phyloP scores from a whole-genome alignment of 2,113 vertebrate species.

The Cyanoramphus novaezelandiae region DNA sequence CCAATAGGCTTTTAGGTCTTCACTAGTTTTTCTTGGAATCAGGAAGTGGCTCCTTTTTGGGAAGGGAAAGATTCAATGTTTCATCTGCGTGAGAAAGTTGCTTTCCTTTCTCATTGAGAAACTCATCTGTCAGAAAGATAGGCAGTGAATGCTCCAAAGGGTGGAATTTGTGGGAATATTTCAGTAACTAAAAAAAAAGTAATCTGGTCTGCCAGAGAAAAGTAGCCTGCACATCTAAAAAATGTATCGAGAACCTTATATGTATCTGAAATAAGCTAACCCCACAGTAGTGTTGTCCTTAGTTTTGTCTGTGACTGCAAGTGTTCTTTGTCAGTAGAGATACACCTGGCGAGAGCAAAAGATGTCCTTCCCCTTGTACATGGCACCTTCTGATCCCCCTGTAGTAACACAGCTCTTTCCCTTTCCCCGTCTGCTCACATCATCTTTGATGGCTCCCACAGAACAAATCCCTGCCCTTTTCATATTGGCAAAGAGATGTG shows the following conservation, averaged over 20 bases:
- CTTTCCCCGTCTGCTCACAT: background rate
- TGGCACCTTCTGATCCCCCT: background rate
- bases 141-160: background rate
- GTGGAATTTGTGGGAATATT: background rate
- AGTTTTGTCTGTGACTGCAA: background rate
- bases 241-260: background rate
- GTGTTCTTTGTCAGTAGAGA: background rate
- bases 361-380: rapidly evolving
- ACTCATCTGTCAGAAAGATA: background rate
- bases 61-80: background rate
- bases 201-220: background rate
- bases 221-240: background rate
- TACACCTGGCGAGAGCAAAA: background rate
- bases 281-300: background rate
- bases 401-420: background rate
- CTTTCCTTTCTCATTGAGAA: background rate
- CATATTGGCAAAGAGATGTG: background rate
- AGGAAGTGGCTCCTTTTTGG: background rate
- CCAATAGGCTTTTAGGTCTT: background rate
- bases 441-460: background rate
- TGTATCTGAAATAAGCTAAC: background rate
- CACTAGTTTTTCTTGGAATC: background rate
- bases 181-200: background rate
- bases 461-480: background rate
- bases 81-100: background rate